These are phyloP conservation scores for Proisotoma minuta DNA, from an alignment of 2,888 invertebrate species.

Conservation along the genomic window DNA sequence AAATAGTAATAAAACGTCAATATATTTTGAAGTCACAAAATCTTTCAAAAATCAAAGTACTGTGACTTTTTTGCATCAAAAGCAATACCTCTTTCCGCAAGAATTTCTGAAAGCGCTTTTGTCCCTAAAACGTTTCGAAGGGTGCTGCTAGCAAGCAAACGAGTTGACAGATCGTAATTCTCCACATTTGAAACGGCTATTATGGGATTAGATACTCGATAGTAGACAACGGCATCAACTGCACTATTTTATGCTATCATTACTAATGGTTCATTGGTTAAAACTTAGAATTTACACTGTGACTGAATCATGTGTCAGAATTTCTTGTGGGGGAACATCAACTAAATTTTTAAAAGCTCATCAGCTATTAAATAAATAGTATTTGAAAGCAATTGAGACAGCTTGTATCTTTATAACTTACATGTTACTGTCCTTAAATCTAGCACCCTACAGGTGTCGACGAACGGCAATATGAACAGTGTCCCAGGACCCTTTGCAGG, in stretches of 20 bases:
- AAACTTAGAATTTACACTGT: too few relatives aligned
- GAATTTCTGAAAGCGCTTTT: conserved; percentile 8
- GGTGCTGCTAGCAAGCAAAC: conserved; percentile 22
- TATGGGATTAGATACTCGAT: conserved; percentile 53
- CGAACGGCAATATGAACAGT: conserved; percentile 61
- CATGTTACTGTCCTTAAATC: conserved; percentile 60
- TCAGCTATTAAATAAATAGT: too few relatives aligned
- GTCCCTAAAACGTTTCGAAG: conserved; percentile 14
- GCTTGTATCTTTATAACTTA: too few relatives aligned
- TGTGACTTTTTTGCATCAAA: too few relatives aligned
- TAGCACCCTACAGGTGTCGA: conserved; percentile 57
- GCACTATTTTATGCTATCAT: too few relatives aligned
- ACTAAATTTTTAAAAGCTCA: too few relatives aligned
- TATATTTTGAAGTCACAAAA: too few relatives aligned
- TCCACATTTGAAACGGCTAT: conserved; percentile 57
- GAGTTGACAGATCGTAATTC: conserved; percentile 48
- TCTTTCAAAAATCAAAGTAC: too few relatives aligned
- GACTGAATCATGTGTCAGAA: conserved; percentile 52
- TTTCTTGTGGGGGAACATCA: conserved; percentile 61
- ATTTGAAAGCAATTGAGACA: too few relatives aligned
- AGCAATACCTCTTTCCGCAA: conserved; percentile 8
- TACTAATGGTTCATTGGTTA: too few relatives aligned
- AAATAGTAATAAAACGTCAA: too few relatives aligned
- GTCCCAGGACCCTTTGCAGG: too few relatives aligned
- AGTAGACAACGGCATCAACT: conserved; percentile 50